Evolutionary conservation across 2,888 invertebrate genomes (phyloP).

Genomic region (Hofmannophila pseudospretella): DNA sequence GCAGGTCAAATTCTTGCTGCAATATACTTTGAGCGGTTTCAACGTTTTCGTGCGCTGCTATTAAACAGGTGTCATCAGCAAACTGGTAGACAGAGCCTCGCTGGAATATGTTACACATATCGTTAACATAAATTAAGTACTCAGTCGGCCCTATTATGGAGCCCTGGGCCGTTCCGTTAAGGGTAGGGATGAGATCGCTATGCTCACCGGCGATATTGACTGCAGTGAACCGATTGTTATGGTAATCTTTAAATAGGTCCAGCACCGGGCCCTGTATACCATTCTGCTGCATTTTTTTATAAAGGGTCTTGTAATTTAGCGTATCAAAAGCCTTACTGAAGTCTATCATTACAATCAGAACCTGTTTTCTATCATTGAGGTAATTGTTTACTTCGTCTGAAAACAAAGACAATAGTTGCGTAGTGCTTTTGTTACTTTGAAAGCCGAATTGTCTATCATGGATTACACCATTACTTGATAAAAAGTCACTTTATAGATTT

Average conservation of each 20-base stretch:
- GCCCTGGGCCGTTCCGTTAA: slow-evolving; percentile 13
- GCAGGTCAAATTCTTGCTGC: neutral
- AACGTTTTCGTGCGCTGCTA: neutral
- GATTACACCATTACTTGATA: no score
- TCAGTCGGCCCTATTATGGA: slow-evolving; percentile 11
- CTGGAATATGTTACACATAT: neutral
- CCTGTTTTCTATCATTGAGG: slow-evolving; percentile 12
- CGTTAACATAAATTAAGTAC: slow-evolving; percentile 15
- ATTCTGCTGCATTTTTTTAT: slow-evolving; percentile 6
- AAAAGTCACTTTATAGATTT: neutral
- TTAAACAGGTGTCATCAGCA: neutral
- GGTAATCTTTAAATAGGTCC: slow-evolving; percentile 12
- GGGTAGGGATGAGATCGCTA: slow-evolving; percentile 5
- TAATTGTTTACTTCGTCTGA: slow-evolving; percentile 9
- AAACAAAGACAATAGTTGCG: slow-evolving; percentile 4
- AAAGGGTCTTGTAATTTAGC: slow-evolving; percentile 9
- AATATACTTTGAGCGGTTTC: neutral
- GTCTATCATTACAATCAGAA: slow-evolving; percentile 15
- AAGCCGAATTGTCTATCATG: slow-evolving; percentile 6
- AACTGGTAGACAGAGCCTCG: neutral
- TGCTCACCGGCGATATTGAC: slow-evolving; percentile 5
- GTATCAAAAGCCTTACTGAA: slow-evolving; percentile 18
- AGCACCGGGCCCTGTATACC: slow-evolving; percentile 13
- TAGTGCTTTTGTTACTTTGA: neutral
- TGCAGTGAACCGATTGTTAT: slow-evolving; percentile 4